Conservation (phyloP, 2,797 vertebrate genomes). For the Phylloscopus collybita region DNA sequence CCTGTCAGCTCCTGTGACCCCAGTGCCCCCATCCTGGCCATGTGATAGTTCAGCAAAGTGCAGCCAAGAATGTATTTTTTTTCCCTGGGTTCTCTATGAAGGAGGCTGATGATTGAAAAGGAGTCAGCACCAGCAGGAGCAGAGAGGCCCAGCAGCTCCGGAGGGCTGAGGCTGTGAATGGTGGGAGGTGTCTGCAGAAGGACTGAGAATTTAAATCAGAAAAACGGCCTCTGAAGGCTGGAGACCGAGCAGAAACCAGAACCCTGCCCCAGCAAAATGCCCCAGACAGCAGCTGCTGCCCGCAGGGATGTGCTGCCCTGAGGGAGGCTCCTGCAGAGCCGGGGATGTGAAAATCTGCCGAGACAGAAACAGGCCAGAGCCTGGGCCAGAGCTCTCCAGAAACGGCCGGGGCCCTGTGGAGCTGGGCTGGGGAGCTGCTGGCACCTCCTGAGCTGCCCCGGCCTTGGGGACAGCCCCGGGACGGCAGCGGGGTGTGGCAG, state of each 20-base stretch:
- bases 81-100: background rate
- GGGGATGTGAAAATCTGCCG: background rate
- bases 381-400: background rate
- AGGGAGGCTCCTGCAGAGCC: background rate
- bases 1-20: background rate
- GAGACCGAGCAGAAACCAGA: background rate
- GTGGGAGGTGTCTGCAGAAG: background rate
- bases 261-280: background rate
- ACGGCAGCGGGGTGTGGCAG: accelerated
- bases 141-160: background rate
- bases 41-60: conserved; percentile 1
- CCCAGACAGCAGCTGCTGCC: background rate
- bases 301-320: background rate
- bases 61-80: background rate
- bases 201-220: background rate
- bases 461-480: background rate
- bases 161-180: background rate
- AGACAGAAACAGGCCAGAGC: background rate
- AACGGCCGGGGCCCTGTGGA: accelerated
- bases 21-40: background rate
- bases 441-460: background rate
- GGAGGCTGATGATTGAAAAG: background rate
- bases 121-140: background rate
- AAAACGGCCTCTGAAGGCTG: background rate
- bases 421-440: background rate